Base-by-base conservation (phyloP, 2,888 invertebrate species). In the Therioaphis trifolii region DNA sequence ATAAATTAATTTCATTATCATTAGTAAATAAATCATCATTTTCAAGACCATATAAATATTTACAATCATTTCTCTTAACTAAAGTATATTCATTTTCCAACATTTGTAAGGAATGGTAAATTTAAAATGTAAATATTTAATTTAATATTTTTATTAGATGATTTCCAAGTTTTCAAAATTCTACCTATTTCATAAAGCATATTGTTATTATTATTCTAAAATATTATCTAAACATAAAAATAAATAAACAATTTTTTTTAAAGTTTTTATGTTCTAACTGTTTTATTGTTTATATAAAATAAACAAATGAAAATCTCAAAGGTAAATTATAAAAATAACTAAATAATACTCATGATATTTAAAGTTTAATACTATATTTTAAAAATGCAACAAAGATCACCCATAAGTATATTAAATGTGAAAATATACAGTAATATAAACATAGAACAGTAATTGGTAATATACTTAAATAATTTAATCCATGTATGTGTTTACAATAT, bases 301-400 rank as follows among this genome's bases (percentile, higher is more conserved):
- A 75, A 75, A 75, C 58, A 24, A 75, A 75, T 58, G n/a, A 43
- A 11, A 21, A 46, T 24, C 24, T 43, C 55, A 75, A 58, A 21
- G 7, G 58, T 58, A 58, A 75, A 58, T 58, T 43, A 9, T 75
- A 75, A 40, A 43, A 74, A 74, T 55, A 55, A 58, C 58, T 75
- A 40, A 75, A 58, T 40, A 75, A 40, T 58, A 24, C 18, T 61
- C 14, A 61, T 46, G n/a, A 40, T 27, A 27, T 61, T 43, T 27
- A 77, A 77, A 35, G 43, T 61, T 43, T 27, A 77, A 77, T 52
- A 24, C 66, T 52, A 77, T 49, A 35, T 49, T 52, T 52, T 15
- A 35, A 18, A 77, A 77, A 77, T 77, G 66, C 49, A 35, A 66
- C 66, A 77, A 77, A 35, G 49, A 77, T 77, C 77, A 66, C 24